These are phyloP conservation scores for Ovibos moschatus DNA, from an alignment of 2,113 vertebrate species.

Conservation along the genomic window DNA sequence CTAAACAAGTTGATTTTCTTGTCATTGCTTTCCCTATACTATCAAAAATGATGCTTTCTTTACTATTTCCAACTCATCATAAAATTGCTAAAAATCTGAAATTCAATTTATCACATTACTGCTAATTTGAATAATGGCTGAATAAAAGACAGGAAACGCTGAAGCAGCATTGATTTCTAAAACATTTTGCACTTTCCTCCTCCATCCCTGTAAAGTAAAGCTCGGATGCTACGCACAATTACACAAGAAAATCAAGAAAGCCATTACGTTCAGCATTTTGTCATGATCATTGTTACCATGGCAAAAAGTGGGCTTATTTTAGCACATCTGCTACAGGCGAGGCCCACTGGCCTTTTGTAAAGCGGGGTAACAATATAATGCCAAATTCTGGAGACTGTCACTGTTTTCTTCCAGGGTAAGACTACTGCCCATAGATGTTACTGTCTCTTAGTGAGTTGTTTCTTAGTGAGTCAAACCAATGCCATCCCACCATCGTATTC, in stretches of 20 bases:
- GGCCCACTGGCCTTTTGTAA: slow-evolving; percentile 57
- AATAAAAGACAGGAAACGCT: slow-evolving; percentile 73
- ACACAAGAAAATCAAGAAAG: slow-evolving; percentile 74
- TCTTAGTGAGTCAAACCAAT: neutral
- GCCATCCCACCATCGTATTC: neutral
- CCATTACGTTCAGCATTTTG: slow-evolving; percentile 69
- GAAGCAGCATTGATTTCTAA: slow-evolving; percentile 77
- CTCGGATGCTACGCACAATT: slow-evolving; percentile 68
- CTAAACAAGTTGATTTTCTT: slow-evolving; percentile 52
- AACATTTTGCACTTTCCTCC: slow-evolving; percentile 68
- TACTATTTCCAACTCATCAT: slow-evolving; percentile 64
- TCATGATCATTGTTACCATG: slow-evolving; percentile 73
- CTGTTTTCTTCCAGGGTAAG: neutral
- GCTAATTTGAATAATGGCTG: slow-evolving; percentile 74
- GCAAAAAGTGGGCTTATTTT: slow-evolving; percentile 64
- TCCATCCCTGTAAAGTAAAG: slow-evolving; percentile 68
- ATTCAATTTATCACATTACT: slow-evolving; percentile 71
- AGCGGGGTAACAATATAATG: slow-evolving; percentile 46
- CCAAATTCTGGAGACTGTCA: slow-evolving; percentile 26
- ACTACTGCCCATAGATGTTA: neutral
- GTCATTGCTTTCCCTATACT: slow-evolving; percentile 56
- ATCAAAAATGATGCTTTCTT: slow-evolving; percentile 69
- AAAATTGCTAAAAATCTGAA: slow-evolving; percentile 73
- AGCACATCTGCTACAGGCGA: slow-evolving; percentile 60
- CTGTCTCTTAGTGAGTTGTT: neutral